Conservation (phyloP, 2,888 invertebrate species). For the Pristionchus fissidentatus region DNA sequence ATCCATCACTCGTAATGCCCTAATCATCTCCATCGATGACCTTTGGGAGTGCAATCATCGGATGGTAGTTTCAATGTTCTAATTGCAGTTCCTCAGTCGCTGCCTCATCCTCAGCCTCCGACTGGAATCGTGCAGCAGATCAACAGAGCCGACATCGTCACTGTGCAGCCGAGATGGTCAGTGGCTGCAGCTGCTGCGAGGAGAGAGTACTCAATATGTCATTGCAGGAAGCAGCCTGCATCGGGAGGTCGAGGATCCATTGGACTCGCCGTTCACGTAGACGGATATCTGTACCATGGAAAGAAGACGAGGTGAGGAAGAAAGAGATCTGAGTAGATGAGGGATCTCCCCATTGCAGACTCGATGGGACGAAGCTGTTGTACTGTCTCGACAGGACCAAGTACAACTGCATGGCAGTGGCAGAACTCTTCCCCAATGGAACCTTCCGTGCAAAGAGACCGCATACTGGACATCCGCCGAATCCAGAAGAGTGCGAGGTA, state of each 20-base stretch:
- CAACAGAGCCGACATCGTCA: constrained; percentile 24
- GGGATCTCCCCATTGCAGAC: background rate
- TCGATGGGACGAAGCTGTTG: constrained; percentile 41
- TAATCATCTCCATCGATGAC: no score
- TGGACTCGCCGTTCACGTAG: constrained; percentile 36
- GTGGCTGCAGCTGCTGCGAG: background rate
- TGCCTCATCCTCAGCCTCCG: constrained; percentile 15
- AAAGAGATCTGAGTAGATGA: background rate
- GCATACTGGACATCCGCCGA: constrained; percentile 38
- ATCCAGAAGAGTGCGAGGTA: constrained; percentile 42
- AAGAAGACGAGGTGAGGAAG: constrained; percentile 37
- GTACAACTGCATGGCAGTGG: constrained; percentile 48
- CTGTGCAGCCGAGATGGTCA: constrained; percentile 37
- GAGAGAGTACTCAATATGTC: background rate
- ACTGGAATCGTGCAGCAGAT: constrained; percentile 45
- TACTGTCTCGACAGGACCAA: constrained; percentile 44
- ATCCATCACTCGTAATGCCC: background rate
- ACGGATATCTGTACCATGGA: constrained; percentile 45
- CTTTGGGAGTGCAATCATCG: no score
- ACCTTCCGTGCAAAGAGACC: constrained; percentile 44
- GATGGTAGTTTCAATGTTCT: no score
- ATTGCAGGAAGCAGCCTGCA: constrained; percentile 10
- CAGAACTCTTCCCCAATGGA: constrained; percentile 47
- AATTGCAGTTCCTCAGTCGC: background rate
- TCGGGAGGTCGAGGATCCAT: constrained; percentile 28